Percentiles rank a stretch among this genome's conserved stretches.
Evolutionary conservation across 2,888 invertebrate genomes (phyloP).

Genomic region (Eubasilissa splendida): DNA sequence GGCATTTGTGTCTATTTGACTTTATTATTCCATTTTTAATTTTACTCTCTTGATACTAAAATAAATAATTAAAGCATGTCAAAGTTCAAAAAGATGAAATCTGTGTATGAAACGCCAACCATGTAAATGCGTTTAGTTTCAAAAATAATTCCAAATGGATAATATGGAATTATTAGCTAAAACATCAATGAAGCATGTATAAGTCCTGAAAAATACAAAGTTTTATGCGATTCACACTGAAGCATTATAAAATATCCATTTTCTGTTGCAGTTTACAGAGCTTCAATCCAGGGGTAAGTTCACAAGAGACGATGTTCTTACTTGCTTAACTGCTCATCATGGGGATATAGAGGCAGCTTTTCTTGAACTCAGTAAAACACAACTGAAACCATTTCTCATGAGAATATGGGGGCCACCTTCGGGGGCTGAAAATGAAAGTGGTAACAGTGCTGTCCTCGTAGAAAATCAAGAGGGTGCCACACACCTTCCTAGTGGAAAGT

Average conservation of each 20-base stretch:
- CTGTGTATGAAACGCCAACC: no score
- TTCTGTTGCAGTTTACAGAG: constrained; percentile 72
- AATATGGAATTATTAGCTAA: no score
- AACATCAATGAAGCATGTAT: no score
- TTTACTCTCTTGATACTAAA: no score
- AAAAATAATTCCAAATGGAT: no score
- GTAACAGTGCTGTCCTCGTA: constrained; percentile 62
- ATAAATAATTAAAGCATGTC: no score
- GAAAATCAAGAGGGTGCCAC: constrained; percentile 38
- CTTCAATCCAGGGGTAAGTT: constrained; percentile 79
- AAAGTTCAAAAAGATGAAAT: no score
- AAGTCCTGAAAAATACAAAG: no score
- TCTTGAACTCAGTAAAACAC: constrained; percentile 81
- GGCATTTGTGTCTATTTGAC: no score
- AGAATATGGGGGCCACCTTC: constrained; percentile 84
- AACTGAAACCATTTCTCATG: constrained; percentile 85
- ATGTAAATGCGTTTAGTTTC: no score
- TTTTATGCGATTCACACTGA: no score
- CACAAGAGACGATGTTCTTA: constrained; percentile 80
- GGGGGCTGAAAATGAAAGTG: constrained; percentile 80
- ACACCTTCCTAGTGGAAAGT: constrained; percentile 16
- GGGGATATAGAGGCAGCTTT: constrained; percentile 82
- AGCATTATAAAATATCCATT: not conserved
- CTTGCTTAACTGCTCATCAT: constrained; percentile 79
- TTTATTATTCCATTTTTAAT: no score